These are phyloP conservation scores for Galerucella calmariensis DNA, from an alignment of 2,888 invertebrate genomes.

Conservation along the genomic window DNA sequence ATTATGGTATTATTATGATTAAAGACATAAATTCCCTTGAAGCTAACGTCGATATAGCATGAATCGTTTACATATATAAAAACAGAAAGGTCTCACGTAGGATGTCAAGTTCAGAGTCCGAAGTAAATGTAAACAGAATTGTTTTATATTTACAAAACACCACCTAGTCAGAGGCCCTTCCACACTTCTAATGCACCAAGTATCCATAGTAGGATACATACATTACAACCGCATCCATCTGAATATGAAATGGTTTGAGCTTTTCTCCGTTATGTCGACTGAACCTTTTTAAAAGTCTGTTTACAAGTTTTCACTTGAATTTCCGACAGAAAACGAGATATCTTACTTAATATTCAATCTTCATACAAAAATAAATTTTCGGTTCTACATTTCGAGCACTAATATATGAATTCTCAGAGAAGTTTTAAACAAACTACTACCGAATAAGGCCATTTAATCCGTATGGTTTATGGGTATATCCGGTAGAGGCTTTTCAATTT, in stretches of 20 bases:
- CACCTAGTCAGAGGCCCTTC: too few relatives aligned
- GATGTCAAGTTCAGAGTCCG: too few relatives aligned
- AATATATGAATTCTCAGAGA: slow-evolving; percentile 46
- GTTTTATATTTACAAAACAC: too few relatives aligned
- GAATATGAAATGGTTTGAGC: background rate
- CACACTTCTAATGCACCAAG: too few relatives aligned
- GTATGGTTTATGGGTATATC: slow-evolving; percentile 39
- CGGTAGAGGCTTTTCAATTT: slow-evolving; percentile 34
- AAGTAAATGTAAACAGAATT: too few relatives aligned
- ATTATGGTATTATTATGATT: too few relatives aligned
- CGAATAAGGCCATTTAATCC: slow-evolving; percentile 47
- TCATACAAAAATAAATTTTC: slow-evolving; percentile 46
- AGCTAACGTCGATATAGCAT: too few relatives aligned
- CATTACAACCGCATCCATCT: too few relatives aligned
- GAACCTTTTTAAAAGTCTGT: background rate
- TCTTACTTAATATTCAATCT: slow-evolving; percentile 33
- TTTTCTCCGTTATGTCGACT: background rate
- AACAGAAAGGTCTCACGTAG: too few relatives aligned
- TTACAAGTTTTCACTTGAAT: background rate
- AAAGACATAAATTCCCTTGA: too few relatives aligned
- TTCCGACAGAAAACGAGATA: slow-evolving; percentile 1
- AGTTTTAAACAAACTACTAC: slow-evolving; percentile 46
- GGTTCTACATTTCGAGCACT: slow-evolving; percentile 45
- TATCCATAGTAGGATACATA: too few relatives aligned
- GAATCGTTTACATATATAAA: too few relatives aligned